phyloP scores from a whole-genome alignment of 2,113 vertebrate species.

The Urocolius indicus region DNA sequence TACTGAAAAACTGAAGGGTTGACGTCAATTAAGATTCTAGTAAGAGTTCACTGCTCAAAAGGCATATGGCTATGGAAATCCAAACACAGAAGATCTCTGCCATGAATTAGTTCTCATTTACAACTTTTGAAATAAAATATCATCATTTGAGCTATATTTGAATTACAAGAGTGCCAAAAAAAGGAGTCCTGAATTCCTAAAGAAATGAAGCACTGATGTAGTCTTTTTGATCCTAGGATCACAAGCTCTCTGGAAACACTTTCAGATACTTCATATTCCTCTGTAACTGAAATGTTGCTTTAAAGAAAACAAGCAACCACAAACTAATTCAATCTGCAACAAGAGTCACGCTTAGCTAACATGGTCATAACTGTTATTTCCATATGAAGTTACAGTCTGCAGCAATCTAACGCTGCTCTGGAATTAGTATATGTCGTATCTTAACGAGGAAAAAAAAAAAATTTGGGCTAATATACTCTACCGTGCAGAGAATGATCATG shows the following conservation, averaged over 20 bases:
- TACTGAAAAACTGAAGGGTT: neutral
- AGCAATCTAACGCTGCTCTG: neutral
- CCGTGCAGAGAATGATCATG: neutral
- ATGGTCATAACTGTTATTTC: neutral
- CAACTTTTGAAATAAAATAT: slow-evolving; percentile 36
- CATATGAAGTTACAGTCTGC: neutral
- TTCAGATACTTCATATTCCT: neutral
- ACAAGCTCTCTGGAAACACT: slow-evolving; percentile 64
- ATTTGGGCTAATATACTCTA: neutral
- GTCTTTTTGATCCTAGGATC: slow-evolving; percentile 70
- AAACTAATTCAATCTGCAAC: neutral
- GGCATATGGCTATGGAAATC: slow-evolving; percentile 13
- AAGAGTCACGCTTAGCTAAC: neutral
- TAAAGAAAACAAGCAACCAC: neutral
- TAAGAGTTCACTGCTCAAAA: slow-evolving; percentile 7
- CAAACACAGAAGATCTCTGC: neutral
- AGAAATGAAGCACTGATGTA: slow-evolving; percentile 61
- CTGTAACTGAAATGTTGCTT: slow-evolving; percentile 48
- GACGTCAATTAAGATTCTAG: neutral
- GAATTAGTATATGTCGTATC: neutral
- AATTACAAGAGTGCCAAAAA: slow-evolving; percentile 46
- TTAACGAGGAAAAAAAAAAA: neutral
- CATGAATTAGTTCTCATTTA: slow-evolving; percentile 15
- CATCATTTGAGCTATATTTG: slow-evolving; percentile 53
- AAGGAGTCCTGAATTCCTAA: slow-evolving; percentile 48